phyloP scores from a whole-genome alignment of 1,140 invertebrate genomes.

The Mizuhopecten yessoensis region DNA sequence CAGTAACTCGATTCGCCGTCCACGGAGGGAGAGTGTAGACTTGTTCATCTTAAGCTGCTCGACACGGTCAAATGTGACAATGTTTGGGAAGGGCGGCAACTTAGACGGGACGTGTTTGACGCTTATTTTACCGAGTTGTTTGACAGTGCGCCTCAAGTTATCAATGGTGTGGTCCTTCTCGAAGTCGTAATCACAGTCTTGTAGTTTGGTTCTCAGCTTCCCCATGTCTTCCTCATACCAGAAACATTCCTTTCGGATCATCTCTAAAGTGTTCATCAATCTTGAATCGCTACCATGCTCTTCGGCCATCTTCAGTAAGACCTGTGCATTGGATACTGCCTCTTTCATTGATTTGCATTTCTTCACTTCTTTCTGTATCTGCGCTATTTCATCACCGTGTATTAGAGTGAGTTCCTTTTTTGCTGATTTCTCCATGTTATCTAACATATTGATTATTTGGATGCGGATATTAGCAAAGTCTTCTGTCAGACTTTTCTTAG shows the following conservation, averaged over 20 bases:
- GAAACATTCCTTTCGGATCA: constrained; percentile 53
- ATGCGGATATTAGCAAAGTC: constrained; percentile 58
- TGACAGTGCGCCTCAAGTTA: constrained; percentile 52
- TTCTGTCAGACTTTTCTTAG: constrained; percentile 51
- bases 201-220: constrained; percentile 51
- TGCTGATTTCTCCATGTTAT: constrained; percentile 57
- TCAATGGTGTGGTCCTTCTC: constrained; percentile 56
- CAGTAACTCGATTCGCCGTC: constrained; percentile 48
- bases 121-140: constrained; percentile 52
- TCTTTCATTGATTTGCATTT: constrained; percentile 49
- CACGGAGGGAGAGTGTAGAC: constrained; percentile 58
- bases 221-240: constrained; percentile 63
- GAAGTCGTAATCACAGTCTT: constrained; percentile 58
- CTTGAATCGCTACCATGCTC: constrained; percentile 60
- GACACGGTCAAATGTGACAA: constrained; percentile 50
- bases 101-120: constrained; percentile 56
- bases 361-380: constrained; percentile 49
- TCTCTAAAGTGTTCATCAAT: constrained; percentile 56
- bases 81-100: constrained; percentile 60
- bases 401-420: constrained; percentile 54
- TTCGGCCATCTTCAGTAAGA: constrained; percentile 55
- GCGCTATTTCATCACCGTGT: constrained; percentile 47
- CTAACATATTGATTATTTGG: constrained; percentile 56
- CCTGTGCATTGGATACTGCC: constrained; percentile 55
- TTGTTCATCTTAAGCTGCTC: constrained; percentile 51